Evolutionary conservation across 2,797 vertebrate species (phyloP).

Genomic region (Odontamblyopus rebecca): DNA sequence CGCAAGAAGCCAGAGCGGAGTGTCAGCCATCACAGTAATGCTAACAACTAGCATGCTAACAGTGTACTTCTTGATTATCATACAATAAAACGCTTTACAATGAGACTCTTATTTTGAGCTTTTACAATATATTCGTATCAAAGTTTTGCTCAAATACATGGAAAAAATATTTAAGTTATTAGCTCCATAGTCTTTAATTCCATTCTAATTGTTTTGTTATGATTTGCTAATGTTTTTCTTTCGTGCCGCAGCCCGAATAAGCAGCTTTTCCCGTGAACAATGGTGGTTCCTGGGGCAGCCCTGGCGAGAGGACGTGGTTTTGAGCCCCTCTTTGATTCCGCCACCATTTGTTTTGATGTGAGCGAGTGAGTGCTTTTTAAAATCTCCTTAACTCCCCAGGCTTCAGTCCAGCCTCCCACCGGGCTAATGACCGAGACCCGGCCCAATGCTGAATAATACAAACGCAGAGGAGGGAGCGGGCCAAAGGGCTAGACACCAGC

Average conservation of each 20-base stretch:
- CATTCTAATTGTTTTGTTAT: slow-evolving; percentile 10
- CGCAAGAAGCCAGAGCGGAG: no score
- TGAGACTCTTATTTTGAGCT: no score
- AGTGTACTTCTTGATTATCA: no score
- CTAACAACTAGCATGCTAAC: no score
- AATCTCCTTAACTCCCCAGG: slow-evolving; percentile 75
- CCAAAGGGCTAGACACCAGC: slow-evolving; percentile 52
- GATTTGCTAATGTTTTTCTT: slow-evolving; percentile 4
- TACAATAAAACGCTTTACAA: no score
- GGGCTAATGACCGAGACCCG: slow-evolving; percentile 73
- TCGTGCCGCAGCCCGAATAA: slow-evolving; percentile 19
- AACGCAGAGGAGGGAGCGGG: slow-evolving; percentile 51
- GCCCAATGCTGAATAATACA: slow-evolving; percentile 67
- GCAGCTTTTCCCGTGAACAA: slow-evolving; percentile 41
- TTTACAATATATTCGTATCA: no score
- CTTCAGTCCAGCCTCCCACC: slow-evolving; percentile 64
- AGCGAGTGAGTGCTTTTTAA: slow-evolving; percentile 78
- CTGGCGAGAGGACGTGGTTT: slow-evolving; percentile 59
- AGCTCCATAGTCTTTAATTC: slow-evolving; percentile 1
- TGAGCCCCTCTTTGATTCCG: slow-evolving; percentile 73
- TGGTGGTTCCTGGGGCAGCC: slow-evolving; percentile 37
- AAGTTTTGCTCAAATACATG: no score
- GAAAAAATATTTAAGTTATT: no score
- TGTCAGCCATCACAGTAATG: no score
- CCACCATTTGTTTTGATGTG: slow-evolving; percentile 77